Conservation (phyloP, 2,113 vertebrate species). For the Amazona guildingii region DNA sequence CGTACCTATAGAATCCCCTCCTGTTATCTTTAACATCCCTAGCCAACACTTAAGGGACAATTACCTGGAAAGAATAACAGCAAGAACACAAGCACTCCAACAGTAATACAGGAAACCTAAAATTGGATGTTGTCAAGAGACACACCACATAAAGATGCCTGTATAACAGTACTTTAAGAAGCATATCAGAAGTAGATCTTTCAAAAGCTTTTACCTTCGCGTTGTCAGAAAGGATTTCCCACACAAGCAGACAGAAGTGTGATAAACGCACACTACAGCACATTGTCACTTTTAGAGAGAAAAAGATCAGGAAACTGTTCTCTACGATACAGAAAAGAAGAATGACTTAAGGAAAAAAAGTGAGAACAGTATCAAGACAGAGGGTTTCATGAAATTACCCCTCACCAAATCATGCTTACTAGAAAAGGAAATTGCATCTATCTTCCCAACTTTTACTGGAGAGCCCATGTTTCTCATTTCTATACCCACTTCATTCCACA, state of each 20-base stretch:
- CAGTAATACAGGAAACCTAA: not conserved
- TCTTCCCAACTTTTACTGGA: slow-evolving; percentile 95
- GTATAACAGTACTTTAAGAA: not conserved
- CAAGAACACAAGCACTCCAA: not conserved
- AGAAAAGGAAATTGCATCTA: slow-evolving; percentile 94
- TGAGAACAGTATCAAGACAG: not conserved
- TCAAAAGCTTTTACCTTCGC: not conserved
- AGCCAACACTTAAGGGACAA: not conserved
- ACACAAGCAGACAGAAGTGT: not conserved
- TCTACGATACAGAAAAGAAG: not conserved
- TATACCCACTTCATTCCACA: slow-evolving; percentile 92
- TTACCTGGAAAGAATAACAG: not conserved
- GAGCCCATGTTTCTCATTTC: slow-evolving; percentile 91
- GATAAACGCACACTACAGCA: not conserved
- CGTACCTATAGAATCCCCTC: too few species aligned
- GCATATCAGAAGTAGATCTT: not conserved
- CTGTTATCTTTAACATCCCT: too few species aligned
- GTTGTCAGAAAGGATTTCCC: not conserved
- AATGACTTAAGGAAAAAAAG: not conserved
- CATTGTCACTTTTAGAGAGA: not conserved
- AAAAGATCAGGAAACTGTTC: not conserved
- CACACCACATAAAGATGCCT: not conserved
- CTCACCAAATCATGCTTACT: slow-evolving; percentile 76
- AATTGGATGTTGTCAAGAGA: not conserved
- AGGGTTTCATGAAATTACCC: not conserved